Conservation (phyloP, 2,113 vertebrate species). For the Heterotilapia buettikoferi region DNA sequence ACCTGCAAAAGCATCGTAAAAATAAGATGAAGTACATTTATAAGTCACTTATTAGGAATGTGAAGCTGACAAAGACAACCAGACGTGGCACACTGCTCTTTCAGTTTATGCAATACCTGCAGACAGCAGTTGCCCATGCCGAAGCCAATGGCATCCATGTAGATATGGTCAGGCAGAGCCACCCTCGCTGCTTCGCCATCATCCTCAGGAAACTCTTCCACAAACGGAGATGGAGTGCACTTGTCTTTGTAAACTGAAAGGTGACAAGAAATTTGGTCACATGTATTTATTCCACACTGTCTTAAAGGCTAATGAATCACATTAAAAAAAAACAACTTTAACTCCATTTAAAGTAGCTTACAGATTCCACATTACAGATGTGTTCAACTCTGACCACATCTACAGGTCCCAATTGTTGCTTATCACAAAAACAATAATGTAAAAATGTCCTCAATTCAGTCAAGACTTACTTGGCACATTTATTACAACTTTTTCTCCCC, state of each 20-base stretch:
- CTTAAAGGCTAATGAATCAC: background rate
- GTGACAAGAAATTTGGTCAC: background rate
- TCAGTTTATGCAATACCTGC: constrained; percentile 75
- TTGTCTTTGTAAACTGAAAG: constrained; percentile 90
- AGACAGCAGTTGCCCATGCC: constrained; percentile 99
- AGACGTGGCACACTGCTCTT: accelerated
- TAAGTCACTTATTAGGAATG: constrained; percentile 32
- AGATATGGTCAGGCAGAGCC: constrained; percentile 86
- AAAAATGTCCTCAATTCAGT: background rate
- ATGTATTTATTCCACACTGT: background rate
- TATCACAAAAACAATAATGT: background rate
- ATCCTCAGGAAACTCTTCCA: constrained; percentile 85
- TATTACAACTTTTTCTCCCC: constrained; percentile 94
- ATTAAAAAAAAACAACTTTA: accelerated
- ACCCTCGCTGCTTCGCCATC: constrained; percentile 83
- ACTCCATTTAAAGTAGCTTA: background rate
- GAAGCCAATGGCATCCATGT: constrained; percentile 98
- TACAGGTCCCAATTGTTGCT: background rate
- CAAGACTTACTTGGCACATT: constrained; percentile 90
- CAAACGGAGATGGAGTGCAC: constrained; percentile 84
- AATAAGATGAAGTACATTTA: constrained; percentile 41
- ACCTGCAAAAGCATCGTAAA: constrained; percentile 75
- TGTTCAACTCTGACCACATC: background rate
- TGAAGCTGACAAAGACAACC: background rate
- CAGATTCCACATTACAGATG: background rate